Evolutionary conservation across 2,888 invertebrate species (phyloP), one percentile per base, ranked within the genome.

Genomic region (Chrysina gloriosa): DNA sequence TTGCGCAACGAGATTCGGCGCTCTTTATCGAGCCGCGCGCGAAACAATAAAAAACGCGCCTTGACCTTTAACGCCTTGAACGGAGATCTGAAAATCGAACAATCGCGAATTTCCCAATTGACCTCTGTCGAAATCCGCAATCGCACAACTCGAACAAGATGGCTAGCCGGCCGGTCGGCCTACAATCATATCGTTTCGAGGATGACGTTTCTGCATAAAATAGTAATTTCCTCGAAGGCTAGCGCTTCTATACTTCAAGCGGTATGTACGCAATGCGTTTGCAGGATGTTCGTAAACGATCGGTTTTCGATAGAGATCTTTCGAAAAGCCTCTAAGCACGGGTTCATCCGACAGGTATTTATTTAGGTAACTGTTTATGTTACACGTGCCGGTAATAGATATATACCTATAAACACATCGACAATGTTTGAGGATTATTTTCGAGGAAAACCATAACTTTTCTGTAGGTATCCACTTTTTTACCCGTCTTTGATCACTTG

Each of bases 21-120:
- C 39, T 21, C 25, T 39, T 58, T 58, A 58, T 58, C 58, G 42
- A 19, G 39, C 14, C 39, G 11, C 29, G 39, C 31, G 31, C 19
- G 23, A 21, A 54, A 54, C 31, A 58, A 58, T 29, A 50, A 58
- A 56, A 56, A 58, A 56, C 19, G 25, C 39, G 39, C 58, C 58
- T 58, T 58, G 58, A 58, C 58, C 58, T 58, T 58, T 58, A n/a
- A 58, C 58, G 58, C 58, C 23, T 39, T 58, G 11, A 39, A 23
- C 36, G 27, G 39, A 7, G 58, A 58, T 58, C 39, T 25, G 25
- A 58, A 58, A 39, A 39, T 39, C 58, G 39, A 58, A 58, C 58
- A 58, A 58, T 58, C 25, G 58, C 58, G 7, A 58, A 58, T 39
- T 47, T 47, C 58, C 36, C 39, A 39, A 58, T 39, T 39, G 11